phyloP scores from a whole-genome alignment of 37 sponge, comb jelly and placozoan species.

The Halichondria panicea region DNA sequence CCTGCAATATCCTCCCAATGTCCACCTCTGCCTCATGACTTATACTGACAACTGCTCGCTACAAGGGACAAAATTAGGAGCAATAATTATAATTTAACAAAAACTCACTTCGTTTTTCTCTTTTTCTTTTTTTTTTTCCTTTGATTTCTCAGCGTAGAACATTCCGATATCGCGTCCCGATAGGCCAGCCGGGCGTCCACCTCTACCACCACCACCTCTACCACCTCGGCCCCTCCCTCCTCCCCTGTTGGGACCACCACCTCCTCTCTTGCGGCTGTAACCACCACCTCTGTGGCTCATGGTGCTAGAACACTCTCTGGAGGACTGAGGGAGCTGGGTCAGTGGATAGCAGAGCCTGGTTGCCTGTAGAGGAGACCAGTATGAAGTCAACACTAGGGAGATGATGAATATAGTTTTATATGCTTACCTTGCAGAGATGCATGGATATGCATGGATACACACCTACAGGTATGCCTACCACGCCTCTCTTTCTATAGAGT shows the following conservation, averaged over 20 bases:
- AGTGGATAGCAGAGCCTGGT: too few relatives aligned
- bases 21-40: conserved; percentile 15
- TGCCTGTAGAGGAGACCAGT: too few relatives aligned
- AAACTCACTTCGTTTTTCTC: conserved; percentile 57
- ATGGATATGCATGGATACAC: too few relatives aligned
- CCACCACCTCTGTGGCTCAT: conserved; percentile 33
- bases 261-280: conserved; percentile 4
- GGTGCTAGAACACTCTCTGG: too few relatives aligned
- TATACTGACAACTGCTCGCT: conserved; percentile 55
- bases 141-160: conserved; percentile 36
- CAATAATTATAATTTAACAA: background rate
- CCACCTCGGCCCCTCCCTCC: conserved; percentile 45
- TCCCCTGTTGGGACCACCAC: conserved; percentile 26
- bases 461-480: too few relatives aligned
- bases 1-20: conserved; percentile 32
- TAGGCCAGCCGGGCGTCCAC: conserved; percentile 48
- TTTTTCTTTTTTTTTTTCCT: conserved; percentile 26
- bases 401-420: too few relatives aligned
- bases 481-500: background rate
- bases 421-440: too few relatives aligned
- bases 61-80: background rate
- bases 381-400: too few relatives aligned
- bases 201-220: conserved; percentile 49
- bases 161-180: conserved; percentile 70
- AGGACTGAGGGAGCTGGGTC: too few relatives aligned